Evolutionary conservation across 2,888 invertebrate species (phyloP).

Genomic region (Tipula lateralis): DNA sequence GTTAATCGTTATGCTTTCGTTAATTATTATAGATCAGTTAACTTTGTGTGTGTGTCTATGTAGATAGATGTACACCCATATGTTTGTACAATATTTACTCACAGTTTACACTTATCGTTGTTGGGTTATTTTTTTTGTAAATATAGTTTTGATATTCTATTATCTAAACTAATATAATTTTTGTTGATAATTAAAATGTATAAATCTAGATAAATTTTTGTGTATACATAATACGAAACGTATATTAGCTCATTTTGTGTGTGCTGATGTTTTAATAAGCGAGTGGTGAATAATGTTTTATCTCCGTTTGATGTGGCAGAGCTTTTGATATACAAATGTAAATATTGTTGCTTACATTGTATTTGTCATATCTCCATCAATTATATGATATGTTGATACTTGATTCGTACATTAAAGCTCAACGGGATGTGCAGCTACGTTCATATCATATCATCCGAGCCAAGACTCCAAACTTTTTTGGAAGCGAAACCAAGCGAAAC

Average conservation of each 20-base stretch:
- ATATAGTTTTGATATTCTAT: not conserved
- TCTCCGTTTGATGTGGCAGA: not conserved
- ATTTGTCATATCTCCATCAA: not conserved
- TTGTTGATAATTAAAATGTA: conserved; percentile 20
- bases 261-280: not conserved
- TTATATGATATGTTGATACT: too few species aligned
- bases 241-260: not conserved
- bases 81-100: not conserved
- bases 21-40: not conserved
- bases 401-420: too few species aligned
- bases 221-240: not conserved
- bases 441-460: too few species aligned
- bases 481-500: too few species aligned
- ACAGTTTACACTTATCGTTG: not conserved
- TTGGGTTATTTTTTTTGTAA: not conserved
- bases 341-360: too few species aligned
- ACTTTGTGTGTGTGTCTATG: not conserved
- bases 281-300: not conserved
- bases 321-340: not conserved
- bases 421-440: too few species aligned
- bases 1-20: not conserved
- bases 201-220: not conserved
- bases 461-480: too few species aligned
- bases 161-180: conserved; percentile 1
- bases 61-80: not conserved